Base-by-base conservation (phyloP, 2,113 vertebrate species). In the Rhinolophus sinicus region DNA sequence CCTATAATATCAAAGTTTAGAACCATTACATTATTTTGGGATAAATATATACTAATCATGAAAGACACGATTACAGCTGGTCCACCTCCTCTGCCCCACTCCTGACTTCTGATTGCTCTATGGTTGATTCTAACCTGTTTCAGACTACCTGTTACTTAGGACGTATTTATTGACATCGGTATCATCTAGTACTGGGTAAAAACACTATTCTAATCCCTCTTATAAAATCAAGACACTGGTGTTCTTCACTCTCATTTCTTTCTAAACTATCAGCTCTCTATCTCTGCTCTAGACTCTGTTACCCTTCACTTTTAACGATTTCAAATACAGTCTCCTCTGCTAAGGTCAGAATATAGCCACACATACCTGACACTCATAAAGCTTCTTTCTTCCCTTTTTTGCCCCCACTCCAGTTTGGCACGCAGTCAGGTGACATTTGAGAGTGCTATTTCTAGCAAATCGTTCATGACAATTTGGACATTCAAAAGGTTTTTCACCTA, bases 331-430 rank as follows among this genome's bases (percentile, higher is more conserved):
- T 70, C 18, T 80, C 10, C 52, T 86, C 64, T 70, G 52, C 67
- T 67, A 24, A 89, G 35, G 38, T 76, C 6, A 86, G 52, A 60
- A 24, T 1, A 77, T 4, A 93, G 18, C 33, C 69, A 52, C 85
- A 98, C 98, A n/a, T 98, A 99, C 99, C 99, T 99, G 99, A 98
- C 99, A 99, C 97, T 99, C 99, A 16, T 99, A 99, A 72, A 99
- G 98, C 97, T 99, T 99, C 98, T 99, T 99, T 81, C 99, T 99
- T 96, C 99, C 99, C 93, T 99, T 99, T 98, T 99, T 99, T 97
- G 99, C 99, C 56, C 99, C 99, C 0, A 98, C 99, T 90, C 99
- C 99, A 86, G 99, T 99, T 97, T 99, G 99, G 98, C 99, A 99
- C 50, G 99, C 99, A 0, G 99, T 99, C 98, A 99, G 98, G 97